phyloP scores from a whole-genome alignment of 2,113 vertebrate species.

The Spea bombifrons region DNA sequence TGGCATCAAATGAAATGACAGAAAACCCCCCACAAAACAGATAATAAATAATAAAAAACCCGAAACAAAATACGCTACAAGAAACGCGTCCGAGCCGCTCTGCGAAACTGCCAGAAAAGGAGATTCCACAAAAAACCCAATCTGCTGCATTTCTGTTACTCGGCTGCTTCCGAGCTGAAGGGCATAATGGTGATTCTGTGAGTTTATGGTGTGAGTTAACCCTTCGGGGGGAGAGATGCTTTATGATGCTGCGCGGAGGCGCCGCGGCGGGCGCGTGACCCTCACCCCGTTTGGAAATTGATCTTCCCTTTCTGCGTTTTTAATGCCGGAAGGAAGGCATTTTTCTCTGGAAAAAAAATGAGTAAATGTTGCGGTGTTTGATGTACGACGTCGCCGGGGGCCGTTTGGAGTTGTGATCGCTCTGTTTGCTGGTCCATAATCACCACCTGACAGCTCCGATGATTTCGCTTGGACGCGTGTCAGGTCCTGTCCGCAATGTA shows the following conservation, averaged over 20 bases:
- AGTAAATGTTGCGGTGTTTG: background rate
- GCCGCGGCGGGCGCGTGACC: background rate
- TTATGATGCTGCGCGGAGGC: background rate
- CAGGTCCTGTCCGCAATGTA: slow-evolving; percentile 14
- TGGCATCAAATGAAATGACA: no score
- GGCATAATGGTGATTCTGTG: background rate
- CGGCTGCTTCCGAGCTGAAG: background rate
- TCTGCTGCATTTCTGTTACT: background rate
- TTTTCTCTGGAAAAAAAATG: background rate
- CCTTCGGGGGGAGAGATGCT: background rate
- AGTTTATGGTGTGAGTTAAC: slow-evolving; percentile 18
- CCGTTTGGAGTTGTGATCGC: slow-evolving; percentile 3
- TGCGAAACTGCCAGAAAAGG: background rate
- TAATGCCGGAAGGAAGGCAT: background rate
- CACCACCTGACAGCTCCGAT: slow-evolving; percentile 19
- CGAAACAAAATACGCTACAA: background rate
- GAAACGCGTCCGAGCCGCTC: background rate
- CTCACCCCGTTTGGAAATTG: background rate
- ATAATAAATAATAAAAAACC: no score
- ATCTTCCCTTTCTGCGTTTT: slow-evolving; percentile 12
- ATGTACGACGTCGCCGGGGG: slow-evolving; percentile 23
- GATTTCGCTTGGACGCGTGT: slow-evolving; percentile 23
- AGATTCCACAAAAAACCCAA: background rate
- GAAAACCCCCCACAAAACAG: no score
- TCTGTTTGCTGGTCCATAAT: slow-evolving; percentile 29